Base-by-base conservation (phyloP, 2,888 invertebrate species). In the Pseudococcus viburni region DNA sequence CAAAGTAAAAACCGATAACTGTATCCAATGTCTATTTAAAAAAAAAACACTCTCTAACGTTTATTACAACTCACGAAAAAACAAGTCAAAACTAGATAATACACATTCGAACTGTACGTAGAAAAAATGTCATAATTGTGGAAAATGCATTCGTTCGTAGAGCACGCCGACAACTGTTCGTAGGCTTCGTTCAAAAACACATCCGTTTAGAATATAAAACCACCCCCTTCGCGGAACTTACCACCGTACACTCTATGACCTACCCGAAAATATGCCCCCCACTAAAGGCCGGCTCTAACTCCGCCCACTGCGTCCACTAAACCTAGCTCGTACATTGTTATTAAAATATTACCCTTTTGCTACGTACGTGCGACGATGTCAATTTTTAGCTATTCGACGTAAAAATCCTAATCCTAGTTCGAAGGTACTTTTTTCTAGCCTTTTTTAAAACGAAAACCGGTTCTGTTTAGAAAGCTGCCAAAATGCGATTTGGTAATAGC, bases 241-340 rank as follows among this genome's bases (percentile, higher is more conserved):
- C 73, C 73, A 73, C 64, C 48, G 86, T 73, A 86, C 17, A 26
- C 68, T 86, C 86, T 86, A 68, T 86, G 86, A 86, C 86, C 86
- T 86, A 86, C 86, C 86, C 86, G 86, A 86, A 86, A 86, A 86
- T 86, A 64, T 86, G 68, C 86, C 77, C 86, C 85, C 26, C 86
- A 83, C 73, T 68, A 42, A 26, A 68, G 48, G 73, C 46, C 68
- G n/a, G 26, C 46, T 83, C 15, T 86, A 73, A 46, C 86, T 86
- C 86, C 86, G 39, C 86, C 86, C 86, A 86, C 73, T 42, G n/a
- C 59, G 59, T 85, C 55, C 59, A 59, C 26, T 46, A 26, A 19
- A 46, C 39, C 0, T 55, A 48, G 26, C 84, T 55, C 19, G 19
- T 85, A 85, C 85, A 85, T 85, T 85, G 85, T 85, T 85, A 85